Conservation (phyloP, 2,888 invertebrate species). For the Pterobdella sp. region DNA sequence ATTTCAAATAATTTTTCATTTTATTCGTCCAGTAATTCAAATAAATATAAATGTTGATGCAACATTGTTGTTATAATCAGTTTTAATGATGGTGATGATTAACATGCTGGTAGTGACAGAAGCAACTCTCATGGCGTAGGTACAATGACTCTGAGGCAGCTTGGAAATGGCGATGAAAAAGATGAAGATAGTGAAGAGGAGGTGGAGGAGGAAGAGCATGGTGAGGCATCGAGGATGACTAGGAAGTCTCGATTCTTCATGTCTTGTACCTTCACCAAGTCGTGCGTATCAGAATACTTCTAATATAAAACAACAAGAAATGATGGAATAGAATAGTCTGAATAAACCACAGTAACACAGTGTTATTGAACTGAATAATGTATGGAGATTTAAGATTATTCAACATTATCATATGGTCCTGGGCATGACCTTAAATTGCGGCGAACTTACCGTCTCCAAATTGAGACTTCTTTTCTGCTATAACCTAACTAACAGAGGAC, state of each 20-base stretch:
- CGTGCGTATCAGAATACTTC: too few relatives aligned
- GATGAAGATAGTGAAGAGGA: neutral
- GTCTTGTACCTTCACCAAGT: too few relatives aligned
- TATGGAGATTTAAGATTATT: too few relatives aligned
- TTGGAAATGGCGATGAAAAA: neutral
- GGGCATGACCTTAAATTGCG: too few relatives aligned
- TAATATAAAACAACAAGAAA: neutral
- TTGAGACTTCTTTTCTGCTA: too few relatives aligned
- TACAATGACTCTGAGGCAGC: conserved; percentile 21
- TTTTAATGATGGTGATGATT: neutral
- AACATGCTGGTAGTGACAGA: neutral
- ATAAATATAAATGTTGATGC: neutral
- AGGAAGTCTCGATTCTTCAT: too few relatives aligned
- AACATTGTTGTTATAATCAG: neutral
- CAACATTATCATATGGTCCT: too few relatives aligned
- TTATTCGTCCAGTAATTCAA: neutral
- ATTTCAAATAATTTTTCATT: too few relatives aligned
- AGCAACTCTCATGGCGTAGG: neutral
- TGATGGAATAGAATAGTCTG: neutral
- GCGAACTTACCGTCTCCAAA: too few relatives aligned
- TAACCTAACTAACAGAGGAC: too few relatives aligned
- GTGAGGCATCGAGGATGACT: neutral
- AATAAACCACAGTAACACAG: conserved; percentile 44
- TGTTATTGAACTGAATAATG: too few relatives aligned
- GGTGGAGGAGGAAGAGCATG: neutral